These are phyloP conservation scores for Melanophora roralis DNA, from an alignment of 2,888 invertebrate species.

Conservation along the genomic window DNA sequence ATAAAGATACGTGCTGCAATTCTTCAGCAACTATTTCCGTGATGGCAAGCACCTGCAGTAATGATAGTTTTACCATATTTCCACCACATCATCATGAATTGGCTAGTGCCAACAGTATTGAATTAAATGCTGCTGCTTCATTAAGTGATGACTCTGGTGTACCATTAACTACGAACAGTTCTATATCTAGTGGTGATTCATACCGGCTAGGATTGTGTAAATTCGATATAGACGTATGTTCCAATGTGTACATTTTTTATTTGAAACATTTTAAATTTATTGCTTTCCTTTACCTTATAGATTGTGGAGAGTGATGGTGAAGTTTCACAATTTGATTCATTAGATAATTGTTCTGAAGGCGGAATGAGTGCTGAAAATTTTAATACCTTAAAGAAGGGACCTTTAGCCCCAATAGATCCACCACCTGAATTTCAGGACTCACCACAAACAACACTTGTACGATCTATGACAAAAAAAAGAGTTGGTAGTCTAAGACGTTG, in stretches of 20 bases:
- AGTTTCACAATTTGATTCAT: constrained; percentile 87
- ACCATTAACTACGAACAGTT: constrained; percentile 76
- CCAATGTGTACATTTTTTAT: too few species aligned
- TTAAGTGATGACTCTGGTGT: constrained; percentile 77
- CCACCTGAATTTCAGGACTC: constrained; percentile 88
- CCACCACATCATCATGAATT: constrained; percentile 73
- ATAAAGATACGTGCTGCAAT: constrained; percentile 65
- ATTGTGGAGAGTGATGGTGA: constrained; percentile 90
- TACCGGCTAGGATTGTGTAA: constrained; percentile 76
- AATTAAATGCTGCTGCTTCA: constrained; percentile 76
- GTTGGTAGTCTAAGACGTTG: constrained; percentile 71
- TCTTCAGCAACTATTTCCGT: constrained; percentile 63
- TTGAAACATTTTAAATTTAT: background rate
- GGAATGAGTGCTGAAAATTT: constrained; percentile 89
- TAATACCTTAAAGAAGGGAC: constrained; percentile 89
- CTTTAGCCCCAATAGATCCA: constrained; percentile 86
- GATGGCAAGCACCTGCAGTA: constrained; percentile 70
- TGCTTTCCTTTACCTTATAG: constrained; percentile 73
- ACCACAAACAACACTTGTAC: constrained; percentile 75
- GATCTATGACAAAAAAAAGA: constrained; percentile 73
- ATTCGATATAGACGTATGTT: constrained; percentile 75
- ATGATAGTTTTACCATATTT: constrained; percentile 74
- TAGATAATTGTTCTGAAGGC: constrained; percentile 85
- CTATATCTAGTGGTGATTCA: constrained; percentile 77
- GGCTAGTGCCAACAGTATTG: constrained; percentile 76